A percentile compares a stretch with the other conserved stretches of the same genome.
Conservation (phyloP, 2,888 invertebrate species). For the Perizoma affinitatum region DNA sequence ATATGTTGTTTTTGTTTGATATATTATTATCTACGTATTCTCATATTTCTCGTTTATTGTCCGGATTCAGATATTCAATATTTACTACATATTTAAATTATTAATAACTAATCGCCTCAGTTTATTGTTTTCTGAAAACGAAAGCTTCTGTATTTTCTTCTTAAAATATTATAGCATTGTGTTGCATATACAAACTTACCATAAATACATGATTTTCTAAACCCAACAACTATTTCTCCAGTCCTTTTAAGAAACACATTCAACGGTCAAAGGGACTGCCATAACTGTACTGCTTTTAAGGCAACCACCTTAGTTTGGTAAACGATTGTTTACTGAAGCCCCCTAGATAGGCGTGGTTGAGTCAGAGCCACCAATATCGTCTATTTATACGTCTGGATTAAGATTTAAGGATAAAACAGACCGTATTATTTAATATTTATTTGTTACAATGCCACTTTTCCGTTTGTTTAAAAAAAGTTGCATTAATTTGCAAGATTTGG, state of each 20-base stretch:
- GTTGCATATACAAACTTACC: neutral
- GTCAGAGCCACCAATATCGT: constrained; percentile 37
- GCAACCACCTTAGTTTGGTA: constrained; percentile 42
- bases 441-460: neutral
- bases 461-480: too few species aligned
- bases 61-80: too few species aligned
- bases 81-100: too few species aligned
- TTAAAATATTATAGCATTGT: too few species aligned
- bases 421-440: constrained; percentile 5
- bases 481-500: neutral
- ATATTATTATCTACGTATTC: constrained; percentile 1
- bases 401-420: neutral
- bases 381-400: constrained; percentile 20
- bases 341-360: constrained; percentile 41
- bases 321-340: constrained; percentile 49
- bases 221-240: constrained; percentile 23
- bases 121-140: too few species aligned
- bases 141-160: too few species aligned
- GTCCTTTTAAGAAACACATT: constrained; percentile 44
- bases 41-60: neutral
- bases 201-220: constrained; percentile 28
- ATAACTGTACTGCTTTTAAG: constrained; percentile 61
- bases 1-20: constrained; percentile 10
- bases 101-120: too few species aligned
- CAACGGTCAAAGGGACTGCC: constrained; percentile 56